Percentiles rank a stretch among this genome's conserved stretches.
Evolutionary conservation across 2,797 vertebrate genomes (phyloP).

Genomic region (Enteromius treurensis): DNA sequence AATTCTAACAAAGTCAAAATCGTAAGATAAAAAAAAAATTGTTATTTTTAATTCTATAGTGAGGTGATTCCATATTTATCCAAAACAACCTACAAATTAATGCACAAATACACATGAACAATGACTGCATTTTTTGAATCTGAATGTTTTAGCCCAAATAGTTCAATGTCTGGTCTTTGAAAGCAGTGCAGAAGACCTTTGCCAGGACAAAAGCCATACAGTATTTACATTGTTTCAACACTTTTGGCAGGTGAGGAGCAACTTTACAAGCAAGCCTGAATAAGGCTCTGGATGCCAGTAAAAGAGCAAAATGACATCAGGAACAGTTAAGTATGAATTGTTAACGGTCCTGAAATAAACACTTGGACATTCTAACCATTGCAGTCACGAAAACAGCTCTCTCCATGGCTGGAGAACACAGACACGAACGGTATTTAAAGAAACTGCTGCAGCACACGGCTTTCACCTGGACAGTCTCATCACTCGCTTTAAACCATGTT

Average conservation of each 20-base stretch:
- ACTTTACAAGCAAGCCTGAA: conserved; percentile 46
- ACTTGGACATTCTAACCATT: conserved; percentile 36
- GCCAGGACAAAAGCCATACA: conserved; percentile 14
- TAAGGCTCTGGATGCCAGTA: conserved; percentile 37
- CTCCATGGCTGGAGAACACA: conserved; percentile 49
- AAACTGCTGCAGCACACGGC: conserved; percentile 43
- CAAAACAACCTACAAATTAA: background rate
- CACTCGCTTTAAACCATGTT: conserved; percentile 61
- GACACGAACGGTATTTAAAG: conserved; percentile 51
- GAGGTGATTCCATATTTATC: background rate
- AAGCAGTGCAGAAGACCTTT: background rate
- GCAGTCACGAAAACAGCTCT: conserved; percentile 62
- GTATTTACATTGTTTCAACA: conserved; percentile 35
- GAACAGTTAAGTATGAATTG: conserved; percentile 50
- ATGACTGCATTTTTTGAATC: background rate
- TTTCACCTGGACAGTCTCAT: conserved; percentile 70
- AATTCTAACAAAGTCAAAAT: too few species aligned
- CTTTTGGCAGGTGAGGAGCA: conserved; percentile 25
- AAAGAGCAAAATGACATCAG: conserved; percentile 44
- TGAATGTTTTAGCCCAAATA: background rate
- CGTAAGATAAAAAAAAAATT: too few species aligned
- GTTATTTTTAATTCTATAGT: too few species aligned
- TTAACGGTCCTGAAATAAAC: conserved; percentile 50
- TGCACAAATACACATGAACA: background rate
- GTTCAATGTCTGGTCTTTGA: background rate